phyloP scores from a whole-genome alignment of 2,888 invertebrate genomes.

The Ochropleura leucogaster region DNA sequence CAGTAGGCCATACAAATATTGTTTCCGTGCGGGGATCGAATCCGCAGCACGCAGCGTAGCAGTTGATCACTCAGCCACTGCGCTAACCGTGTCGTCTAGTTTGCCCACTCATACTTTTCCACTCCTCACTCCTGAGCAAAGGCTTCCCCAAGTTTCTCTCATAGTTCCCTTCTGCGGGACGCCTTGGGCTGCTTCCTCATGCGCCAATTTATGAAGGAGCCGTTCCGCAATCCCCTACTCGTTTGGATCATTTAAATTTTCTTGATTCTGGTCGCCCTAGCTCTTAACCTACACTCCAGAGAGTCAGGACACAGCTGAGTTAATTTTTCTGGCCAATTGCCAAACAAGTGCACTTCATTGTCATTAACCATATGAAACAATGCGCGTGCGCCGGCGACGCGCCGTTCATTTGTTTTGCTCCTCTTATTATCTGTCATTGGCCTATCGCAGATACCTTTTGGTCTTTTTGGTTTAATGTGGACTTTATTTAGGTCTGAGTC shows the following conservation, averaged over 20 bases:
- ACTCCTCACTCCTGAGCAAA: no score
- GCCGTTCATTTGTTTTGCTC: conserved; percentile 60
- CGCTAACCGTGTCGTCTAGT: no score
- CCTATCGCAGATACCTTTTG: conserved; percentile 42
- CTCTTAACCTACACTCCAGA: conserved; percentile 36
- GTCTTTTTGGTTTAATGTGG: conserved; percentile 21
- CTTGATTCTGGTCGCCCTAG: neutral
- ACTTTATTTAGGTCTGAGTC: conserved; percentile 53
- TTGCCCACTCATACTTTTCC: no score
- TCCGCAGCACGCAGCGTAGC: no score
- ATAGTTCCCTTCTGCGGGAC: no score
- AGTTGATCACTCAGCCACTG: no score
- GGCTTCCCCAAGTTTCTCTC: no score
- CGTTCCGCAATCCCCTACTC: no score
- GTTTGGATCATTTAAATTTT: neutral
- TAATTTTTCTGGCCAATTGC: conserved; percentile 58
- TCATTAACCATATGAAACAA: conserved; percentile 41
- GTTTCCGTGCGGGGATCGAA: no score
- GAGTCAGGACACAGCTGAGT: conserved; percentile 24
- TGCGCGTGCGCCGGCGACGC: conserved; percentile 8
- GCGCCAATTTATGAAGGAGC: no score
- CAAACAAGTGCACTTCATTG: conserved; percentile 68
- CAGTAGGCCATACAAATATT: no score
- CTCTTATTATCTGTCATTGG: conserved; percentile 68
- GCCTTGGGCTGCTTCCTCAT: no score